These are phyloP conservation scores for Lacanobia wlatinum DNA, from an alignment of 2,888 invertebrate species.

Conservation along the genomic window DNA sequence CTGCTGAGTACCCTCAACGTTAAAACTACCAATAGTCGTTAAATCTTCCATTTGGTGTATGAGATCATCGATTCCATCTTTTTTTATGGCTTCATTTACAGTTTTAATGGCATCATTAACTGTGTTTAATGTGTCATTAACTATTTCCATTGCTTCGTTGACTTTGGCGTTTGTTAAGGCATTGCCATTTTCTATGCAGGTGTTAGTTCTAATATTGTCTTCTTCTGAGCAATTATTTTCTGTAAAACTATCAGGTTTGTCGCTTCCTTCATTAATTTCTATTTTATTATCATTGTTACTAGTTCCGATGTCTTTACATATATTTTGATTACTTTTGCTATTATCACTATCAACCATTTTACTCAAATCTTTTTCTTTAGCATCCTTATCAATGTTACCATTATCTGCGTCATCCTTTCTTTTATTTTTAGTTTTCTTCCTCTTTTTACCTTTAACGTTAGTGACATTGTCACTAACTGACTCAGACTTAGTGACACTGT, in stretches of 20 bases:
- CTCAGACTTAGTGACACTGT: neutral
- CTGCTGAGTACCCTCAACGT: neutral
- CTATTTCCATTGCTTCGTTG: conserved; percentile 34
- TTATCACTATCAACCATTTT: neutral
- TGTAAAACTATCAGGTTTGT: neutral
- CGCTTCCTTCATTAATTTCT: neutral
- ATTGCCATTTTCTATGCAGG: neutral
- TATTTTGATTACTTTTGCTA: neutral
- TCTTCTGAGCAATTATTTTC: neutral
- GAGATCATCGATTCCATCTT: conserved; percentile 35
- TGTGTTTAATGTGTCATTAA: conserved; percentile 23
- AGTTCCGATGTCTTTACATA: conserved; percentile 19
- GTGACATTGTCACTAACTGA: conserved; percentile 1
- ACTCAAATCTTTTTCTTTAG: neutral
- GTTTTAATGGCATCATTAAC: conserved; percentile 16
- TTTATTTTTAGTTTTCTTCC: neutral
- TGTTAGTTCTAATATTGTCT: neutral
- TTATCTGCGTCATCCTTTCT: neutral
- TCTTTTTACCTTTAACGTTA: neutral
- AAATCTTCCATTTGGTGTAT: conserved; percentile 34
- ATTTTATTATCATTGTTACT: conserved; percentile 23
- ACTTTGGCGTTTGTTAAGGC: conserved; percentile 20
- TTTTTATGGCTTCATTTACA: conserved; percentile 21
- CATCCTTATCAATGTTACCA: neutral
- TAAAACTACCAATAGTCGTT: conserved; percentile 9